Base-by-base conservation (phyloP, 1,140 invertebrate species). In the Nasonia longicornis region DNA sequence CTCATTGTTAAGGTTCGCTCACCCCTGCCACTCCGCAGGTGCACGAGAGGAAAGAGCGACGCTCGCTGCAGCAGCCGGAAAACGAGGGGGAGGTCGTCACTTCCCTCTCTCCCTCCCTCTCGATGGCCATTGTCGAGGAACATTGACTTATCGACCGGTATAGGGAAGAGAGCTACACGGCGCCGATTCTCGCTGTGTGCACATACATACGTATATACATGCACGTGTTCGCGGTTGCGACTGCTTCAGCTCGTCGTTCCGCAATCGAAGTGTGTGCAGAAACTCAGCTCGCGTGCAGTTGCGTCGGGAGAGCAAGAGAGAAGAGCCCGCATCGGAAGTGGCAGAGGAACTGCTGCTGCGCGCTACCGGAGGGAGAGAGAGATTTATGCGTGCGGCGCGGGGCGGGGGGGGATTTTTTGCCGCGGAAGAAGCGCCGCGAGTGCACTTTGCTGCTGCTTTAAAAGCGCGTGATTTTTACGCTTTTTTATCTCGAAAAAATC, bases 81-180 rank as follows among this genome's bases (percentile, higher is more conserved):
- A 67, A 16, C 26, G 42, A 72, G 38, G 35, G 70, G 35, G n/a
- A 38, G 38, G 42, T 8, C 29, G 3, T 20, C 14, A 1, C 12
- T 8, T 76, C 64, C 22, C 63, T 66, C 75, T 45, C 42, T 35
- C 69, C 26, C 42, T 1, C 42, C 26, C 26, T 52, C 42, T 48
- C 73, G 73, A 75, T 67, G 35, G 38, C 67, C 45, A 77, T 81
- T 81, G 67, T 81, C 52, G 67, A 63, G 66, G 74, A 81, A 77
- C 74, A 77, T 81, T 81, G 80, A 77, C 73, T 81, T 81, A 81
- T 81, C 80, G 80, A 81, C 52, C 66, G 48, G 42, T 6, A 22
- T 45, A 58, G 67, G 45, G 26, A 58, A 58, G 29, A 22, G 38
- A 38, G 48, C 58, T 63, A 20, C 12, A 8, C 64, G 64, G 10